Percentiles rank a stretch among this genome's conserved stretches.
These are phyloP conservation scores for Ciconia maguari DNA, from an alignment of 2,113 vertebrate genomes.

Conservation along the genomic window DNA sequence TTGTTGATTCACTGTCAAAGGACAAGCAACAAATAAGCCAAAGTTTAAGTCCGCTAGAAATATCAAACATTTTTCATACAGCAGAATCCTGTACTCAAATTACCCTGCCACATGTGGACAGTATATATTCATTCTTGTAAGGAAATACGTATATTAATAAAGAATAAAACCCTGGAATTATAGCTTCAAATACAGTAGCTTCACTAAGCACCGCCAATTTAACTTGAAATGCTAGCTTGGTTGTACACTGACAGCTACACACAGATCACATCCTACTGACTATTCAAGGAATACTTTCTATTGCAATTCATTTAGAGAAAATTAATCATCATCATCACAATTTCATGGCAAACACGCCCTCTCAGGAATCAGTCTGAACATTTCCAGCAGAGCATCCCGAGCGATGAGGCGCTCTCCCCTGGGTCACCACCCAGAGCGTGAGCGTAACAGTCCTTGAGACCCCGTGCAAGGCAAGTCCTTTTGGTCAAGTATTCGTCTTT, in stretches of 20 bases:
- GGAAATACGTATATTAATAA: background rate
- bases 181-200: background rate
- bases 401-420: background rate
- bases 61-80: background rate
- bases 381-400: background rate
- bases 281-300: background rate
- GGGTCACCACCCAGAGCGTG: background rate
- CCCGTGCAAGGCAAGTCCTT: background rate
- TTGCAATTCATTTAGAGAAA: background rate
- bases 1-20: constrained; percentile 33
- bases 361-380: background rate
- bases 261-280: background rate
- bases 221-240: background rate
- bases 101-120: background rate
- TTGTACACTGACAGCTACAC: background rate
- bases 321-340: background rate
- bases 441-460: background rate
- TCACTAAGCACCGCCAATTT: background rate
- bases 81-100: background rate
- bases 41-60: constrained; percentile 1
- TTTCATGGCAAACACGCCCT: background rate
- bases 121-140: background rate
- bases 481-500: background rate
- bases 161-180: background rate
- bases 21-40: background rate